Evolutionary conservation across 1,140 invertebrate species (phyloP), one percentile per base, ranked within the genome.

Genomic region (Ctenoplectra terminalis): DNA sequence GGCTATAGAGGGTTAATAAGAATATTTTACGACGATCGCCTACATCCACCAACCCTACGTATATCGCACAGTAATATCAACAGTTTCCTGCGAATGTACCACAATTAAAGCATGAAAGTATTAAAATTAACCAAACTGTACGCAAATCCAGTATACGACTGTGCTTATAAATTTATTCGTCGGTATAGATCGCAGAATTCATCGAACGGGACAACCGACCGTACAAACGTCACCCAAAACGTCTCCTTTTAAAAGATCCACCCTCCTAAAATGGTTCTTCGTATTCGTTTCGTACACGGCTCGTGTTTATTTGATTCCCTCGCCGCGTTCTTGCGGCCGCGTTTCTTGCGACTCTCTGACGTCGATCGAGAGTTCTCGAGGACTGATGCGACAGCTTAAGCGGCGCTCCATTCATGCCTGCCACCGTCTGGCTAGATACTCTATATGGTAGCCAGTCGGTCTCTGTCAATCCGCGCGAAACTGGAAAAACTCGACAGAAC

Each of bases 391-490:
- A 66, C 64, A 64, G 71, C 31, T 31, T 82, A 56, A 20, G n/a
- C 70, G 56, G 61, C 58, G 60, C 81, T 84, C 70, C 82, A 84
- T 84, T 85, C 82, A 85, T 84, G 79, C 76, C 73, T 60, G n/a
- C 34, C 67, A 60, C 34, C 73, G 34, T 61, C 70, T 69, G 76
- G 48, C 31, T 50, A n/a, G 70, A 73, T 80, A 64, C 70, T 83
- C 50, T 77, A 85, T 85, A 85, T 85, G 73, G 81, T 69, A 75
- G 73, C 56, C 40, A 54, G 64, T 69, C 54, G 26, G 71, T 70
- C 61, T 82, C 69, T 79, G 61, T 67, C 81, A 83, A 70, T 84
- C 83, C 66, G 54, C 50, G 66, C 29, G 82, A 84, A 83, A 84
- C 34, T 56, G 58, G 61, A 85, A 85, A 85, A 84, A 85, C 63